Percentiles rank a stretch among this genome's conserved stretches.
These are phyloP conservation scores for Takifugu ocellatus DNA, from an alignment of 2,797 vertebrate species.

Conservation along the genomic window DNA sequence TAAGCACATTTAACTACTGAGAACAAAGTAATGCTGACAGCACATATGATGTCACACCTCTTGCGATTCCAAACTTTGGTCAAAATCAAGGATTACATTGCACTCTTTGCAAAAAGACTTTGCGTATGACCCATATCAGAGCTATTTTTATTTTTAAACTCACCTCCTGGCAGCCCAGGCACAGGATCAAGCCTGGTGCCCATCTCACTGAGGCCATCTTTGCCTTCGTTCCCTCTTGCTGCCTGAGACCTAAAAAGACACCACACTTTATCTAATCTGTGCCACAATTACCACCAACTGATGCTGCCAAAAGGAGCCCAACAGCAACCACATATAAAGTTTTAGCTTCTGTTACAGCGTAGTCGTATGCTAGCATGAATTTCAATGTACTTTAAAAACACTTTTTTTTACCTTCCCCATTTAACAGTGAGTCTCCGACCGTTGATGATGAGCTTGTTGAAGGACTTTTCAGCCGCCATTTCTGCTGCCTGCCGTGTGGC, in stretches of 20 bases:
- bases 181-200: constrained; percentile 95
- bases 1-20: not conserved
- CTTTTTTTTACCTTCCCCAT: constrained; percentile 88
- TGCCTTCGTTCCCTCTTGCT: constrained; percentile 93
- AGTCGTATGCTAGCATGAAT: no score
- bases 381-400: no score
- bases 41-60: no score
- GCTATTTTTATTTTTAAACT: constrained; percentile 15
- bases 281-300: not conserved
- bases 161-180: constrained; percentile 95
- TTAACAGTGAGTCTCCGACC: constrained; percentile 96
- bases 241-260: constrained; percentile 85
- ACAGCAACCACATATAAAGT: not conserved
- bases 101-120: no score
- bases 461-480: constrained; percentile 95
- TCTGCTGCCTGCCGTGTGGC: constrained; percentile 91
- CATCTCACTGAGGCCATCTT: constrained; percentile 89
- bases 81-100: no score
- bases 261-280: not conserved
- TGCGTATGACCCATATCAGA: no score
- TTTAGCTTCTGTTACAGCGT: no score
- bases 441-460: constrained; percentile 97
- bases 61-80: no score
- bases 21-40: not conserved
- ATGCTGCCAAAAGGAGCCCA: no score